A percentile compares a stretch with the other conserved stretches of the same genome.
phyloP scores from a whole-genome alignment of 2,113 vertebrate species.

The Chauna torquata region DNA sequence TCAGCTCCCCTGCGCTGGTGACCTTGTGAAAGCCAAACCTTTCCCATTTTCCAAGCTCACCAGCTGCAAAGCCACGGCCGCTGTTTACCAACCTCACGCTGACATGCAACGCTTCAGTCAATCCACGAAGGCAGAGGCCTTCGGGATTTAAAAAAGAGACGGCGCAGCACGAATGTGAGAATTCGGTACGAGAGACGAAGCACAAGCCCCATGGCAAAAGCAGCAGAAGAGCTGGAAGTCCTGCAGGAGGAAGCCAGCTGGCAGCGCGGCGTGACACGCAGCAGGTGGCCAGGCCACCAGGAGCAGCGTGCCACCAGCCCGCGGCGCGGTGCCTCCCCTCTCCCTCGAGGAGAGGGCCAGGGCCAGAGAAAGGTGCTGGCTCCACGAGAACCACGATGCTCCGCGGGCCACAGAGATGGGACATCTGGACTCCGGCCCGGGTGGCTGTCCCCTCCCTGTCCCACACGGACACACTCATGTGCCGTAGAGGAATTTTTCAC shows the following conservation, averaged over 20 bases:
- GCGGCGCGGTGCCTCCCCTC: neutral
- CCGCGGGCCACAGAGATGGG: neutral
- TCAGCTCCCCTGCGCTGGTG: neutral
- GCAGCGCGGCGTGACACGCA: no score
- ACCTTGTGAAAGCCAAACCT: neutral
- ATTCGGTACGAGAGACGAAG: accelerated
- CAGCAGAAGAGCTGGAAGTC: neutral
- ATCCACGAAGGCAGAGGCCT: neutral
- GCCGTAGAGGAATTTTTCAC: neutral
- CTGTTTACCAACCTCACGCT: neutral
- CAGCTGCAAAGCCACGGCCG: neutral
- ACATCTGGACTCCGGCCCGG: neutral
- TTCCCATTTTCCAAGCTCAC: neutral
- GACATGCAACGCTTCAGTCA: accelerated
- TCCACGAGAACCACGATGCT: accelerated
- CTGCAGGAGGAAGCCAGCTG: neutral
- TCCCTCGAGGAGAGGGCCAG: accelerated
- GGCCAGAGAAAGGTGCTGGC: neutral
- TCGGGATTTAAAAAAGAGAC: neutral
- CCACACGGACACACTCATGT: accelerated
- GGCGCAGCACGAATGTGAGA: accelerated
- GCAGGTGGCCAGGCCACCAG: neutral
- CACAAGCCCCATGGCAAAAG: neutral
- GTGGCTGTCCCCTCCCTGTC: neutral
- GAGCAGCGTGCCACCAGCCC: no score